Percentiles rank a stretch among this genome's conserved stretches.
Evolutionary conservation across 2,113 vertebrate genomes (phyloP).

Genomic region (Poecile atricapillus): DNA sequence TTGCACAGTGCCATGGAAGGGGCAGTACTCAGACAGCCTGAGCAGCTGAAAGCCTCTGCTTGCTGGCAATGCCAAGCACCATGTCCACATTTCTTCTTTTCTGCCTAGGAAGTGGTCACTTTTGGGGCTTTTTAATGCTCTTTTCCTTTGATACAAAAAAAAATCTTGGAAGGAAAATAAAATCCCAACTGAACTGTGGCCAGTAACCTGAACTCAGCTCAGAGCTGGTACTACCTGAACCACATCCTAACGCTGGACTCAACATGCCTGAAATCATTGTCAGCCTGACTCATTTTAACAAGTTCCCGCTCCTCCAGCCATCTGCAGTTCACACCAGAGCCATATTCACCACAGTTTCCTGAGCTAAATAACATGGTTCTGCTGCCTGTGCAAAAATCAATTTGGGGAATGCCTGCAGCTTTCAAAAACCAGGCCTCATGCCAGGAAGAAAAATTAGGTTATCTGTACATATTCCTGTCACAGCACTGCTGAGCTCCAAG

Average conservation of each 20-base stretch:
- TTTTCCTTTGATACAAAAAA: background rate
- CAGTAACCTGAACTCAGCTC: background rate
- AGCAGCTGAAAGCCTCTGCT: background rate
- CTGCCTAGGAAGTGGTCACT: background rate
- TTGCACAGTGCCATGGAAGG: background rate
- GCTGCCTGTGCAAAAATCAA: background rate
- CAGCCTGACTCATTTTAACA: background rate
- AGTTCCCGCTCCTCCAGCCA: background rate
- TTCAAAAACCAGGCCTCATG: background rate
- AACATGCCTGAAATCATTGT: background rate
- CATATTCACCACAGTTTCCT: background rate
- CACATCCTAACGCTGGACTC: background rate
- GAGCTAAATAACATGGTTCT: background rate
- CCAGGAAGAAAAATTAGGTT: background rate
- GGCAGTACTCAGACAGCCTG: background rate
- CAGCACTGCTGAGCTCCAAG: background rate
- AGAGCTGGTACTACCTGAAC: background rate
- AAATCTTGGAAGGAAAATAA: background rate
- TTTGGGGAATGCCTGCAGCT: background rate
- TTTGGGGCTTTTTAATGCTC: background rate
- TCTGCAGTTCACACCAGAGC: background rate
- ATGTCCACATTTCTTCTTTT: accelerated
- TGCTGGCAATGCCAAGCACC: background rate
- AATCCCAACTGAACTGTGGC: background rate
- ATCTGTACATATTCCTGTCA: background rate